Base-by-base conservation (phyloP, 2,888 invertebrate genomes). In the Autographa pulchrina region DNA sequence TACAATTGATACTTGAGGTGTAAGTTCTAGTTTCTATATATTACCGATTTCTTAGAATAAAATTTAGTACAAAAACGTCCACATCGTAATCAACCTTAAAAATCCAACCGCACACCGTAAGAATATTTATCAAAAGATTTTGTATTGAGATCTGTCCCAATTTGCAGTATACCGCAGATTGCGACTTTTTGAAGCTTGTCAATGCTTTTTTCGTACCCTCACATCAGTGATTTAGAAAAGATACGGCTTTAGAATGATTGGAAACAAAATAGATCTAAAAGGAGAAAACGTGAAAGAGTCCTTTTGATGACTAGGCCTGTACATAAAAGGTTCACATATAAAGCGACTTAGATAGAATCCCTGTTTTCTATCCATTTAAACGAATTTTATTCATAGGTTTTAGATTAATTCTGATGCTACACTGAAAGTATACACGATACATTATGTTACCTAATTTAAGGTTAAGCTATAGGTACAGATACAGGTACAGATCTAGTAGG, bases 41-140 rank as follows among this genome's bases (percentile, higher is more conserved):
- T 11, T 13, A n/a, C 48, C n/a, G 48, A n/a, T 48, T 5, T 48
- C n/a, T 7, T 43, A 48, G n/a, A 48, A 16, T 7, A 48, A 3
- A 48, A 16, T n/a, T 48, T 16, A 18, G 16, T 54, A 43, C 0
- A 58, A n/a, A 9, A 41, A 59, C 41, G 9, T 48, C 14, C 16
- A 41, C 52, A 25, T 43, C 58, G 58, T 78, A 35, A 77, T 79
- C 43, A 67, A 35, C 38, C 67, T 74, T 62, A 56, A 67, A 77
- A 69, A 69, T 69, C 65, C 74, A 68, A 65, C 25, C 63, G 14
- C 52, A 25, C 7, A 48, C 48, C 11, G 16, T 38, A 64, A 61
- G 58, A 70, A 67, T 72, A 76, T 81, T 78, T 73, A 78, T 74
- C 71, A 66, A 73, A 76, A 68, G 70, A 72, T 63, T 75, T 60